Conservation (phyloP, 2,113 vertebrate species). For the Erythrolamprus reginae region DNA sequence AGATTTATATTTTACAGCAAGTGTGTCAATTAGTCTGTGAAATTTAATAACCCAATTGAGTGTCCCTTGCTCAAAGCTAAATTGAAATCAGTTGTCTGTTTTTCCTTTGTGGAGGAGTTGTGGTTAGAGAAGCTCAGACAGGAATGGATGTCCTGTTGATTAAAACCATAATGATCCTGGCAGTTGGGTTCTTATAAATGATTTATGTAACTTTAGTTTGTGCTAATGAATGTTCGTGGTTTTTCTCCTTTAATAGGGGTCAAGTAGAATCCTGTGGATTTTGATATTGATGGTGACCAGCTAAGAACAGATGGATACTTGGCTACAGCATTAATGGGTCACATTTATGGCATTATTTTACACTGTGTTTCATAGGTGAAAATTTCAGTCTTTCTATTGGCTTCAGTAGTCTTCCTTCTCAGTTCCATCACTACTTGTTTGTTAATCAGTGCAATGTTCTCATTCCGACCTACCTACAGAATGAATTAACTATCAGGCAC, state of each 20-base stretch:
- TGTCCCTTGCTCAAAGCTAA: constrained; percentile 50
- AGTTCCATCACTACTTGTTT: neutral
- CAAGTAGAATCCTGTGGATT: neutral
- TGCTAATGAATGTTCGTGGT: neutral
- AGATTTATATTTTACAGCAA: constrained; percentile 58
- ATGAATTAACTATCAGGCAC: neutral
- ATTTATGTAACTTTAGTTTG: constrained; percentile 6
- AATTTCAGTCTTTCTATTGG: neutral
- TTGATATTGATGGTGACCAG: neutral
- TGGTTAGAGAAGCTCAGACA: neutral
- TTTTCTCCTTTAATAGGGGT: neutral
- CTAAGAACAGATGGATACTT: neutral
- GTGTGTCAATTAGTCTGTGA: constrained; percentile 65
- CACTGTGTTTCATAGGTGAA: accelerated
- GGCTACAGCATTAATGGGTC: neutral
- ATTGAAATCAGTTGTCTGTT: constrained; percentile 59
- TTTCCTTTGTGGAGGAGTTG: constrained; percentile 28
- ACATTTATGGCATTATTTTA: neutral
- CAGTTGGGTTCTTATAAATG: neutral
- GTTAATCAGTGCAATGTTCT: neutral
- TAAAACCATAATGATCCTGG: neutral
- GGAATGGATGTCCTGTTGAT: neutral
- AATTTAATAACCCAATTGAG: constrained; percentile 66
- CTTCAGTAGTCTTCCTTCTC: neutral
- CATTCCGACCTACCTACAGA: neutral